These are phyloP conservation scores for Noctua pronuba DNA, from an alignment of 2,888 invertebrate genomes.

Conservation along the genomic window DNA sequence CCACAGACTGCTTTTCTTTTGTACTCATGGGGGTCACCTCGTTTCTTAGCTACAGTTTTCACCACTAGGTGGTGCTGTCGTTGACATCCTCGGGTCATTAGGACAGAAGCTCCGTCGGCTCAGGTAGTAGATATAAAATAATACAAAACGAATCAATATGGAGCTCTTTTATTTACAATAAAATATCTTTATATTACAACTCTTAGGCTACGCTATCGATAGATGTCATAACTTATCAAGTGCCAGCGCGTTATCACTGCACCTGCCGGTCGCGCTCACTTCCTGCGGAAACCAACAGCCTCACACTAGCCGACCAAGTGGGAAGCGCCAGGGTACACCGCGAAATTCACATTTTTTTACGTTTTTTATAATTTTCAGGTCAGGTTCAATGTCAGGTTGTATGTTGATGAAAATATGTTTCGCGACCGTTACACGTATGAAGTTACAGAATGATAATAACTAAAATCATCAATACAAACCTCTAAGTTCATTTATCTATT, in stretches of 20 bases:
- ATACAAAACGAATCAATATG: conserved; percentile 52
- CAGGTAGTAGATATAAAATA: background rate
- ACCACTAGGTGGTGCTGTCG: background rate
- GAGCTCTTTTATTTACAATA: conserved; percentile 80
- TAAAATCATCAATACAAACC: no score
- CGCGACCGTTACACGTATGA: no score
- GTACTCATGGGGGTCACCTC: background rate
- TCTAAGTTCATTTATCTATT: no score
- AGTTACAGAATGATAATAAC: no score
- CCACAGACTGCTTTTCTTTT: background rate
- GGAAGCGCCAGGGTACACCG: no score
- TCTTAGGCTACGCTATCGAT: conserved; percentile 64
- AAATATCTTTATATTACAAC: conserved; percentile 75
- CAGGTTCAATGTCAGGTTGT: no score
- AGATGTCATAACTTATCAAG: conserved; percentile 55
- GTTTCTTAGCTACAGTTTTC: background rate
- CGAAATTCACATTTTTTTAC: no score
- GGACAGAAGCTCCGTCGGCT: background rate
- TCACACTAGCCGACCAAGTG: conserved; percentile 5
- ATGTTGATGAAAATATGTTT: no score
- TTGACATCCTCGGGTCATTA: background rate
- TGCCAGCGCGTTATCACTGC: conserved; percentile 49
- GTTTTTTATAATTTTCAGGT: no score
- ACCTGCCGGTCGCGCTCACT: conserved; percentile 16
- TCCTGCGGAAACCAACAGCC: conserved; percentile 36